Conservation (phyloP, 2,797 vertebrate species). For the Phoebastria nigripes region DNA sequence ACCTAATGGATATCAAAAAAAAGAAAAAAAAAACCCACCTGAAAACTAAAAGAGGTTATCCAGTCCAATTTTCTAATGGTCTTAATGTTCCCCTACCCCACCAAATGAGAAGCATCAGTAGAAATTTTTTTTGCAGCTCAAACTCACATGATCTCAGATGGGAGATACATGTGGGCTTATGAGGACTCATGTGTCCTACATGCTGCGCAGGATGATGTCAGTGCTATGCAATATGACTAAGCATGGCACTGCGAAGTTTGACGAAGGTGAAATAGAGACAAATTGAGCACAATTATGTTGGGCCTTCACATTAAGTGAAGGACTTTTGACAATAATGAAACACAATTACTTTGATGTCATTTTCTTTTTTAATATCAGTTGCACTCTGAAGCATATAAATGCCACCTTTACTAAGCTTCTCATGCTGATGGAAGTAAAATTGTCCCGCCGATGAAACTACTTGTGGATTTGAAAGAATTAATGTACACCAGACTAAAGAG, state of each 20-base stretch:
- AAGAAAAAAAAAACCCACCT: not conserved
- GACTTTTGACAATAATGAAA: not conserved
- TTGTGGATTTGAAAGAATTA: not conserved
- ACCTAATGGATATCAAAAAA: no score
- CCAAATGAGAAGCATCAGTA: not conserved
- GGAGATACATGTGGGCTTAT: not conserved
- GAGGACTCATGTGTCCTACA: rapidly evolving
- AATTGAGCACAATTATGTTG: not conserved
- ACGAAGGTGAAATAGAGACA: not conserved
- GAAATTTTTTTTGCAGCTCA: not conserved
- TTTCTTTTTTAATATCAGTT: not conserved
- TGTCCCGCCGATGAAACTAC: not conserved
- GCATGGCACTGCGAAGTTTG: not conserved
- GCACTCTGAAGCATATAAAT: not conserved
- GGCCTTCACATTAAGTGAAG: not conserved
- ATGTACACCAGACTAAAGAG: not conserved
- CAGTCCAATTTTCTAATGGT: not conserved
- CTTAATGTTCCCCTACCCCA: not conserved
- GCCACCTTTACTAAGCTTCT: not conserved
- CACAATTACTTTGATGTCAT: not conserved
- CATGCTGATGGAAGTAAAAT: not conserved
- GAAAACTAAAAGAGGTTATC: not conserved
- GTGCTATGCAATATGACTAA: not conserved
- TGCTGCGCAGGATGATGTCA: not conserved
- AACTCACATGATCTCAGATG: not conserved